Evolutionary conservation across 2,113 vertebrate genomes (phyloP).

Genomic region (Ceyx cyanopectus): DNA sequence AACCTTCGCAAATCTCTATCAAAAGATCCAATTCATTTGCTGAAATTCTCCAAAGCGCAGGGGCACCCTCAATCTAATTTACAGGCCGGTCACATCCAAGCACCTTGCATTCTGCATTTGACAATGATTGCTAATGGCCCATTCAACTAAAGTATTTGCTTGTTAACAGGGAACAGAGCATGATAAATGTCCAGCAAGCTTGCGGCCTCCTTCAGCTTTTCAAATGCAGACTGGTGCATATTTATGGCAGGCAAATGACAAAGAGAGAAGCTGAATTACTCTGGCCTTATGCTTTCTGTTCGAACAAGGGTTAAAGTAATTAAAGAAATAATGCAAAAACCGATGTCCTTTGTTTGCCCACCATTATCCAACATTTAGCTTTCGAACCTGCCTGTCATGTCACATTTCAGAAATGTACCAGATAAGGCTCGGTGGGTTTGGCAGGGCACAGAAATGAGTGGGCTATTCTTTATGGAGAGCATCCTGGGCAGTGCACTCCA

Average conservation of each 20-base stretch:
- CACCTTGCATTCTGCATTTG: slow-evolving; percentile 81
- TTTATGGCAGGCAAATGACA: slow-evolving; percentile 82
- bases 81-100: slow-evolving; percentile 80
- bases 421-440: background rate
- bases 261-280: slow-evolving; percentile 76
- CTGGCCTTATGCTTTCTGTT: slow-evolving; percentile 80
- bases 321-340: slow-evolving; percentile 77
- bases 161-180: slow-evolving; percentile 82
- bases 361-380: slow-evolving; percentile 60
- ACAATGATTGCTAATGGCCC: slow-evolving; percentile 85
- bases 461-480: background rate
- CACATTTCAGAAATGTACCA: slow-evolving; percentile 31
- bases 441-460: background rate
- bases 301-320: slow-evolving; percentile 82
- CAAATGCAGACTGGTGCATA: slow-evolving; percentile 80
- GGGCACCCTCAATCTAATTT: slow-evolving; percentile 73
- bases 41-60: slow-evolving; percentile 60
- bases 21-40: slow-evolving; percentile 61
- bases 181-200: slow-evolving; percentile 84
- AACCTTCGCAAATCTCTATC: slow-evolving; percentile 55
- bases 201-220: slow-evolving; percentile 82
- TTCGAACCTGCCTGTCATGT: slow-evolving; percentile 61
- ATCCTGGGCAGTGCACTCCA: background rate
- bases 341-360: slow-evolving; percentile 74
- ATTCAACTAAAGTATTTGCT: slow-evolving; percentile 85